Percentiles rank a stretch among this genome's conserved stretches.
Conservation (phyloP, 2,797 vertebrate genomes). For the Amblyopsis hoosieri region DNA sequence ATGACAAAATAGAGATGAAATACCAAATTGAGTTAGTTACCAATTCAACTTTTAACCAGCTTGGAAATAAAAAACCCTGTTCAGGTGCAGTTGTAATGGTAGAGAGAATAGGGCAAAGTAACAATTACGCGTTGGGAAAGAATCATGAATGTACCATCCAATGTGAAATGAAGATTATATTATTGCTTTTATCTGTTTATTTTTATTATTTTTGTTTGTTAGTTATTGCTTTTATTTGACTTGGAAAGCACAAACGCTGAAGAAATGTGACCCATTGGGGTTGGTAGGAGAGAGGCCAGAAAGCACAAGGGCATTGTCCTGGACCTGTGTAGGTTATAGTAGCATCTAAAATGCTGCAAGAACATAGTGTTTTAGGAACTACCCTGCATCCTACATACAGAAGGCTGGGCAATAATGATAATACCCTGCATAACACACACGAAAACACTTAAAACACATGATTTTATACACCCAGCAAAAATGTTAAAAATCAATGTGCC, state of each 20-base stretch:
- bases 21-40: too few species aligned
- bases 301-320: not conserved
- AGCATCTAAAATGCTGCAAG: not conserved
- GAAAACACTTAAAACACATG: too few species aligned
- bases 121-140: constrained; percentile 22
- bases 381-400: not conserved
- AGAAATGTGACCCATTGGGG: constrained; percentile 5
- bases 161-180: constrained; percentile 76
- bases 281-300: not conserved
- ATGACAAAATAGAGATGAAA: not conserved
- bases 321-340: not conserved
- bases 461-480: not conserved
- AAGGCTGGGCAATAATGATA: not conserved
- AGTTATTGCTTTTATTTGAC: constrained; percentile 5
- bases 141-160: constrained; percentile 77
- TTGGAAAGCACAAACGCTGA: constrained; percentile 69
- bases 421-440: not conserved
- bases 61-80: not conserved
- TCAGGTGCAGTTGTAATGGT: not conserved
- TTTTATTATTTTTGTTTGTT: constrained; percentile 28
- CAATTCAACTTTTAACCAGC: not conserved
- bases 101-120: not conserved
- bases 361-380: not conserved
- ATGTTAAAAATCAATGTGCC: not conserved
- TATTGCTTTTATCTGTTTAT: constrained; percentile 25